Conservation (phyloP, 2,888 invertebrate genomes). For the Idaea biselata region DNA sequence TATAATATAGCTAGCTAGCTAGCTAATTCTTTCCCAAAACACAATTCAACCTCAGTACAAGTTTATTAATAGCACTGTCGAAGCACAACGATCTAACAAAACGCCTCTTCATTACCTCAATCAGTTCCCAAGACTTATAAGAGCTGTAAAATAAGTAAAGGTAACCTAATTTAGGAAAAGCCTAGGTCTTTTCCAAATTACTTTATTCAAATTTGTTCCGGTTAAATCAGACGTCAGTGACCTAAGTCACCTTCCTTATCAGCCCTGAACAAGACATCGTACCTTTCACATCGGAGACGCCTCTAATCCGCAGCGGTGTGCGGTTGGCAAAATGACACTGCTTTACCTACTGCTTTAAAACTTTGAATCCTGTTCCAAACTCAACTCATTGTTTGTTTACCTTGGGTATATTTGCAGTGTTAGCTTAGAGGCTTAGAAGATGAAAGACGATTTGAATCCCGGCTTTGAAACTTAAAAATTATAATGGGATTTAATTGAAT, state of each 20-base stretch:
- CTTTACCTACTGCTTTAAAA: neutral
- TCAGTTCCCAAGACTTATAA: too few species aligned
- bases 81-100: neutral
- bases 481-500: too few species aligned
- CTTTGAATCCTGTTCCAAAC: neutral
- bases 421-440: neutral
- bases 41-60: too few species aligned
- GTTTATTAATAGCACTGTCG: neutral
- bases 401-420: neutral
- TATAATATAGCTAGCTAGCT: too few species aligned
- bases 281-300: neutral
- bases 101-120: too few species aligned
- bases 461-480: neutral
- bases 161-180: too few species aligned
- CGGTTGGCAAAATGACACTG: neutral
- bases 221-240: neutral
- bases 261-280: neutral
- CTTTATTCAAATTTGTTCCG: neutral
- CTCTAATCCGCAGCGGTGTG: neutral
- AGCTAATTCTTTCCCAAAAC: too few species aligned
- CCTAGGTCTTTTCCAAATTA: too few species aligned
- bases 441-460: neutral
- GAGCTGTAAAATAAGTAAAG: too few species aligned
- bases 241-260: constrained; percentile 1
- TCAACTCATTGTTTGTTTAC: neutral